A percentile compares a stretch with the other conserved stretches of the same genome.
These are phyloP conservation scores for Tokudaia muenninki DNA, from an alignment of 2,797 vertebrate genomes.

Conservation along the genomic window DNA sequence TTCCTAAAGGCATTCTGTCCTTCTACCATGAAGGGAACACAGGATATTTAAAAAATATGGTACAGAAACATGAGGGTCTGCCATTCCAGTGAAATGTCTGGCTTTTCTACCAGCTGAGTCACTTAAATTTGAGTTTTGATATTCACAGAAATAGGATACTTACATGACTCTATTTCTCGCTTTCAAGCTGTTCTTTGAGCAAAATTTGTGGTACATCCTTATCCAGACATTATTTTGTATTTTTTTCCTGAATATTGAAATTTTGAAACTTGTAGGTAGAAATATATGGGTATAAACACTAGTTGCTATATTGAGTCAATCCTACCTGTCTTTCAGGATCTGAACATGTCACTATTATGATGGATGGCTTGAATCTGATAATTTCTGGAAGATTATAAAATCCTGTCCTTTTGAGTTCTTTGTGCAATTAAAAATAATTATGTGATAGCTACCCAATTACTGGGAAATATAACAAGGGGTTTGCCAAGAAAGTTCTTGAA, in stretches of 20 bases:
- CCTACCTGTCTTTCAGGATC: neutral
- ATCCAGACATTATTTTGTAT: neutral
- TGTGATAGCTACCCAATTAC: neutral
- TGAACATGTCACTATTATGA: neutral
- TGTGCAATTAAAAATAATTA: neutral
- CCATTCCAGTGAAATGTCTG: neutral
- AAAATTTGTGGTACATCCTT: neutral
- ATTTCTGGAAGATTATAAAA: neutral
- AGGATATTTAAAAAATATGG: neutral
- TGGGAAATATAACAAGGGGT: neutral
- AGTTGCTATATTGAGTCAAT: neutral
- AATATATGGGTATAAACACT: neutral
- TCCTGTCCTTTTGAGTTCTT: neutral
- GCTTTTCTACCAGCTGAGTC: neutral
- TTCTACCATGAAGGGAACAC: neutral
- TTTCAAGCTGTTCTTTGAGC: neutral
- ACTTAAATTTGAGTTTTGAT: neutral
- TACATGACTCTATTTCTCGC: neutral
- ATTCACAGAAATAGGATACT: neutral
- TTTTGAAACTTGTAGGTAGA: neutral
- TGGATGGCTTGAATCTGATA: neutral
- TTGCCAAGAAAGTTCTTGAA: neutral
- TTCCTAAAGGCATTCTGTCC: neutral
- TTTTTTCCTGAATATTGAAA: neutral
- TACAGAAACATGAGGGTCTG: neutral